A percentile compares a stretch with the other conserved stretches of the same genome.
phyloP scores from a whole-genome alignment of 1,140 invertebrate species.

The Drosophila ogumai region DNA sequence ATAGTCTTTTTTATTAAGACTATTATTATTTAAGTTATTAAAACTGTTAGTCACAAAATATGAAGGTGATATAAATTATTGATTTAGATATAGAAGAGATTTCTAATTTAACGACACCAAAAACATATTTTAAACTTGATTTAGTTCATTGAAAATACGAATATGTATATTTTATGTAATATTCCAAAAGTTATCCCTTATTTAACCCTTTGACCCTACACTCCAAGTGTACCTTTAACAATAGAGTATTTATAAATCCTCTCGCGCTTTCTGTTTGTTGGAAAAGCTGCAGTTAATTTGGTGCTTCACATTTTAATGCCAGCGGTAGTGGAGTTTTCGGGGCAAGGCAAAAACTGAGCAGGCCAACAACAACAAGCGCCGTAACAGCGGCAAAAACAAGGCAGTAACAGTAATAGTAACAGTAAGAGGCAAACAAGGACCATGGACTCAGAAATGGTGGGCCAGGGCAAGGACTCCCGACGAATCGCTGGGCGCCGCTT shows the following conservation, averaged over 20 bases:
- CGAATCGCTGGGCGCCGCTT: conserved; percentile 63
- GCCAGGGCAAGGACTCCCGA: conserved; percentile 46
- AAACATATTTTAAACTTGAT: neutral
- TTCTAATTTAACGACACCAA: too few relatives aligned
- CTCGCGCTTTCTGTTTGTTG: conserved; percentile 54
- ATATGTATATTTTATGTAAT: neutral
- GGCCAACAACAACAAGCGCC: neutral
- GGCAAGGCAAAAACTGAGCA: conserved; percentile 29
- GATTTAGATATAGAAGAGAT: neutral
- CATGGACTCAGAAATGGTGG: conserved; percentile 62
- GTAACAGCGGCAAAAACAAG: conserved; percentile 38
- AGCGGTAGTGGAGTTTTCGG: conserved; percentile 17
- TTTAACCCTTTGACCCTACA: neutral
- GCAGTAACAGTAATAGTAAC: conserved; percentile 60
- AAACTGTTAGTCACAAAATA: too few relatives aligned
- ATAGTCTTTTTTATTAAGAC: too few relatives aligned
- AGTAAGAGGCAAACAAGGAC: conserved; percentile 65
- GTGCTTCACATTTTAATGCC: conserved; percentile 81
- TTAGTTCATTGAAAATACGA: neutral
- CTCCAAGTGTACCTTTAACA: neutral
- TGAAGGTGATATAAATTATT: too few relatives aligned
- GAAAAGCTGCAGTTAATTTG: conserved; percentile 82
- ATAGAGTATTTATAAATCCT: conserved; percentile 68
- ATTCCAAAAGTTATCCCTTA: neutral
- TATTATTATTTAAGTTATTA: too few relatives aligned